phyloP scores from a whole-genome alignment of 2,888 invertebrate species.

The Eupithecia exiguata region DNA sequence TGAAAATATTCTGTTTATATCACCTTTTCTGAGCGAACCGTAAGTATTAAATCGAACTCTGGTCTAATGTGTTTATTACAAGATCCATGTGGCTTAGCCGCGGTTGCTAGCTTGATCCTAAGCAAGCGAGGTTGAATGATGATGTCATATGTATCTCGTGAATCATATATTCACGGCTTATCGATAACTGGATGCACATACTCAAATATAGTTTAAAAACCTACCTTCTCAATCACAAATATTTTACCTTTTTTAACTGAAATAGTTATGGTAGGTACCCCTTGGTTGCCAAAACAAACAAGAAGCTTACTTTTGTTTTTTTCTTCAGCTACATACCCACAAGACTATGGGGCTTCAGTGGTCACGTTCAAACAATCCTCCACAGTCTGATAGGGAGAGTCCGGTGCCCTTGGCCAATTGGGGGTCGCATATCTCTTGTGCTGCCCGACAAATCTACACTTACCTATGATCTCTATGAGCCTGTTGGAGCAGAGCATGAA shows the following conservation, averaged over 20 bases:
- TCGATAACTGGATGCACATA: conserved; percentile 20
- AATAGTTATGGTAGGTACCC: not conserved
- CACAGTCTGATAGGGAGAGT: conserved; percentile 95
- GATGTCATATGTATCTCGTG: conserved; percentile 61
- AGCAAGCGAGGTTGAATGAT: conserved; percentile 47
- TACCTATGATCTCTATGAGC: conserved; percentile 96
- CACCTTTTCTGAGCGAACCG: conserved; percentile 91
- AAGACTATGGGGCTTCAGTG: conserved; percentile 96
- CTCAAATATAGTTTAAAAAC: not conserved
- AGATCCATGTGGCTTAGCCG: not conserved
- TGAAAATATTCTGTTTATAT: conserved; percentile 90
- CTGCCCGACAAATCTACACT: conserved; percentile 94
- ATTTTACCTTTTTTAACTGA: not conserved
- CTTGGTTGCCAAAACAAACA: conserved; percentile 28
- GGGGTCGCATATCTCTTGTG: conserved; percentile 90
- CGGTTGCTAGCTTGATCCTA: conserved; percentile 10
- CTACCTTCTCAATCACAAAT: not conserved
- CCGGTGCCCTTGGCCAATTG: conserved; percentile 94
- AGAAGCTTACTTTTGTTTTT: not conserved
- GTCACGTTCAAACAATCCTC: conserved; percentile 96
- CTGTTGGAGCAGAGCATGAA: conserved; percentile 87
- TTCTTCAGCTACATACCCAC: conserved; percentile 93
- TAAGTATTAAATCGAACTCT: conserved; percentile 82
- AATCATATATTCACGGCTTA: conserved; percentile 40
- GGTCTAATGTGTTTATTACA: not conserved